Conservation (phyloP, 2,888 invertebrate species). For the Pachycephus smyrnensis region DNA sequence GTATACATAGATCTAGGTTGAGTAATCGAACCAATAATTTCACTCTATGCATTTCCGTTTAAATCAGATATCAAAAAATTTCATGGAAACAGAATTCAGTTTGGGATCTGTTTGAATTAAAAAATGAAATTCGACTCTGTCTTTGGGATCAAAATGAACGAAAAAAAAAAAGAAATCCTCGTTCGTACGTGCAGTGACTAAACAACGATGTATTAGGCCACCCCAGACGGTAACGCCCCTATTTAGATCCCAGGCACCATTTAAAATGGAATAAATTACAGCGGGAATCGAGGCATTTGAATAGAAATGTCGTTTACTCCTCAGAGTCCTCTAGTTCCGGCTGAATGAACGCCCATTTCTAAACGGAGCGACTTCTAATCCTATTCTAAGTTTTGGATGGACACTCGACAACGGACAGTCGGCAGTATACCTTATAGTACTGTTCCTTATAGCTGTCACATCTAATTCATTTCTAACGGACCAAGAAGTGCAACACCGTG, state of each 20-base stretch:
- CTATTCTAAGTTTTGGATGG: neutral
- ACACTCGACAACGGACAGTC: neutral
- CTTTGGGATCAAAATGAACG: neutral
- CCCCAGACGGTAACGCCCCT: constrained; percentile 7
- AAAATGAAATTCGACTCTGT: neutral
- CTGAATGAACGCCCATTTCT: neutral
- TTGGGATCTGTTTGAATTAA: neutral
- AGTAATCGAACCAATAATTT: neutral
- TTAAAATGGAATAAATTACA: constrained; percentile 17
- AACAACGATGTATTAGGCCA: constrained; percentile 4
- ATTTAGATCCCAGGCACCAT: neutral
- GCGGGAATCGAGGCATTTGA: constrained; percentile 14
- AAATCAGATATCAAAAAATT: neutral
- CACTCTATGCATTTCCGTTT: neutral
- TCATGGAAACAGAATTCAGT: neutral
- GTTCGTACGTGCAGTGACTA: constrained; percentile 4
- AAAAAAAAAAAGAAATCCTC: neutral
- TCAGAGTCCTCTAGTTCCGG: neutral
- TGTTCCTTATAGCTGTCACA: neutral
- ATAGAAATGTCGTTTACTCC: constrained; percentile 10
- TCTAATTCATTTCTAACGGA: neutral
- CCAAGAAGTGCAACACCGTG: neutral
- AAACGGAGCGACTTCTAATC: neutral
- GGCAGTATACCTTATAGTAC: neutral
- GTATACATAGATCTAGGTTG: neutral